Percentiles rank a stretch among this genome's conserved stretches.
Evolutionary conservation across 2,888 invertebrate genomes (phyloP).

Genomic region (Embidobia sp.): DNA sequence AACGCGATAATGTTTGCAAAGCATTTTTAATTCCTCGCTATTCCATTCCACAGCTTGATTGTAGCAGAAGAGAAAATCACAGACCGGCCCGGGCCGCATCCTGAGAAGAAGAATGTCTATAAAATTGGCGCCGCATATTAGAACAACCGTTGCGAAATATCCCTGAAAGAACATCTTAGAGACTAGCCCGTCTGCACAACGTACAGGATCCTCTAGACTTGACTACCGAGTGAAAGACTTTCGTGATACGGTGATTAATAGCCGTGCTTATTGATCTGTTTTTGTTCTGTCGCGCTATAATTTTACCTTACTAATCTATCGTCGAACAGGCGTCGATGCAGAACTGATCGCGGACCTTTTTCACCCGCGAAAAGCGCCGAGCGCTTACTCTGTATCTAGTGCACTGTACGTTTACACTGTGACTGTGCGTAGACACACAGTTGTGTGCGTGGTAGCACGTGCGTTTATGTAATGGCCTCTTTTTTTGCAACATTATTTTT

Average conservation of each 20-base stretch:
- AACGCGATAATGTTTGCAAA: too few species aligned
- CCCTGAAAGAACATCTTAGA: slow-evolving; percentile 58
- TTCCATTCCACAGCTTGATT: slow-evolving; percentile 1
- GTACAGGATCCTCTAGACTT: slow-evolving; percentile 40
- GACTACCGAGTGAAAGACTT: slow-evolving; percentile 61
- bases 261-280: slow-evolving; percentile 39
- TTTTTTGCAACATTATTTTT: too few species aligned
- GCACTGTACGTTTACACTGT: too few species aligned
- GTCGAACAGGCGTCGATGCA: not conserved
- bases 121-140: slow-evolving; percentile 45
- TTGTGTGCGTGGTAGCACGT: slow-evolving; percentile 30
- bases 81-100: slow-evolving; percentile 25
- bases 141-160: slow-evolving; percentile 41
- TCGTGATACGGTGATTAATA: slow-evolving; percentile 57
- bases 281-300: slow-evolving; percentile 4
- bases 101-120: slow-evolving; percentile 50
- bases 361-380: too few species aligned
- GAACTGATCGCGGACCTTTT: too few species aligned
- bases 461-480: slow-evolving; percentile 2
- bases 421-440: not conserved
- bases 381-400: too few species aligned
- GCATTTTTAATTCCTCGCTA: not conserved
- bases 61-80: slow-evolving; percentile 17
- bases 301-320: not conserved
- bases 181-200: slow-evolving; percentile 48